These are phyloP conservation scores for Lucilia sericata DNA, from an alignment of 1,140 invertebrate genomes.

Conservation along the genomic window DNA sequence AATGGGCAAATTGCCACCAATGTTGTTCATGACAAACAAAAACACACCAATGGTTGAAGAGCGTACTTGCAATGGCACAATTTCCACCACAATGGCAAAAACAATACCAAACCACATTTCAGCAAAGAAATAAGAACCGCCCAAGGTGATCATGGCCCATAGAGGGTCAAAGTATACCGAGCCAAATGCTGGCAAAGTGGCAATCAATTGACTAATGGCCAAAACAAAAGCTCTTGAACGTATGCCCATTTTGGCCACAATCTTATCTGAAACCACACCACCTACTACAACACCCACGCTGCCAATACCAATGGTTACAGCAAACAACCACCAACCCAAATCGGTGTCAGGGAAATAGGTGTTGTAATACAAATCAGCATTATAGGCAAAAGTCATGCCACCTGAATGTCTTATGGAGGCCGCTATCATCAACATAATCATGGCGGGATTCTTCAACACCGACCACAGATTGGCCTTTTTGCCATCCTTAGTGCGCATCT, in stretches of 20 bases:
- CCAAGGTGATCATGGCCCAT: conserved; percentile 87
- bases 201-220: conserved; percentile 85
- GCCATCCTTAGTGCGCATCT: conserved; percentile 59
- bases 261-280: conserved; percentile 88
- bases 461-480: conserved; percentile 77
- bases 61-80: conserved; percentile 82
- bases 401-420: conserved; percentile 92
- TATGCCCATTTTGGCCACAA: conserved; percentile 89
- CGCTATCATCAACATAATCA: conserved; percentile 85
- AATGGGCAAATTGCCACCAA: conserved; percentile 92
- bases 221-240: conserved; percentile 86
- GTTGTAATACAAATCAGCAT: conserved; percentile 89
- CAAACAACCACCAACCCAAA: conserved; percentile 88
- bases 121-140: conserved; percentile 87
- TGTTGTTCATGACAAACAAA: conserved; percentile 91
- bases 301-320: conserved; percentile 87
- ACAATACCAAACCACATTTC: conserved; percentile 95
- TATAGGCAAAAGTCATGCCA: conserved; percentile 90
- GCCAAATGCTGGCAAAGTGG: conserved; percentile 89
- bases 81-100: conserved; percentile 89
- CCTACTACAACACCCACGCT: conserved; percentile 89
- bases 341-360: conserved; percentile 89
- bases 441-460: conserved; percentile 80
- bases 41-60: conserved; percentile 88
- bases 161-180: conserved; percentile 86